A percentile compares a stretch with the other conserved stretches of the same genome.
Conservation (phyloP, 1,140 invertebrate genomes). For the Drosophila auraria region DNA sequence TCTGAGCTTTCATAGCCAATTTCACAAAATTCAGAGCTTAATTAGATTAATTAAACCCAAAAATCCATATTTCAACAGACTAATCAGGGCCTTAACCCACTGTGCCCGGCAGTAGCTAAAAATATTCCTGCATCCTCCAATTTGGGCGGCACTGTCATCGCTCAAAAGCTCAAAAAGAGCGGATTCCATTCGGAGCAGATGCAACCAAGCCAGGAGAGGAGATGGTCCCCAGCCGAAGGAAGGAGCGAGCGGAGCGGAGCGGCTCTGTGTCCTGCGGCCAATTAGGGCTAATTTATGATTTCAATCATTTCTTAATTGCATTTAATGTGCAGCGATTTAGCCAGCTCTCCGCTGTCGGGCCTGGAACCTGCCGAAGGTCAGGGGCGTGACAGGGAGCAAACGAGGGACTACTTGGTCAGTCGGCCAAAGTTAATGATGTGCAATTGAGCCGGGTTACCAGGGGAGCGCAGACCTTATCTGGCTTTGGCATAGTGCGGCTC, state of each 20-base stretch:
- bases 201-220: constrained; percentile 7
- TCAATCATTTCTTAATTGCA: constrained; percentile 83
- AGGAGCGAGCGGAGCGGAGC: constrained; percentile 4
- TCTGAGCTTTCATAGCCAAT: not conserved
- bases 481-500: constrained; percentile 13
- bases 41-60: no score
- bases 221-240: not conserved
- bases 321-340: constrained; percentile 81
- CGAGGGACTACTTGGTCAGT: constrained; percentile 62
- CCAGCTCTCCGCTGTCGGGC: constrained; percentile 8
- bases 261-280: constrained; percentile 63
- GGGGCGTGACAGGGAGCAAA: not conserved
- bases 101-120: constrained; percentile 56
- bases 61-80: no score
- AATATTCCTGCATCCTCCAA: constrained; percentile 63
- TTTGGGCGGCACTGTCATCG: constrained; percentile 60
- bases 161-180: constrained; percentile 1
- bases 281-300: constrained; percentile 83
- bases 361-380: constrained; percentile 9
- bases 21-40: not conserved
- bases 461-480: constrained; percentile 19
- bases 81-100: not conserved
- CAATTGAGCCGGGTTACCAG: constrained; percentile 28
- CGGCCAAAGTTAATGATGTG: constrained; percentile 77
- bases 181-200: constrained; percentile 18